Percentiles rank a stretch among this genome's conserved stretches.
Evolutionary conservation across 2,113 vertebrate species (phyloP).

Genomic region (Zosterops japonicus): DNA sequence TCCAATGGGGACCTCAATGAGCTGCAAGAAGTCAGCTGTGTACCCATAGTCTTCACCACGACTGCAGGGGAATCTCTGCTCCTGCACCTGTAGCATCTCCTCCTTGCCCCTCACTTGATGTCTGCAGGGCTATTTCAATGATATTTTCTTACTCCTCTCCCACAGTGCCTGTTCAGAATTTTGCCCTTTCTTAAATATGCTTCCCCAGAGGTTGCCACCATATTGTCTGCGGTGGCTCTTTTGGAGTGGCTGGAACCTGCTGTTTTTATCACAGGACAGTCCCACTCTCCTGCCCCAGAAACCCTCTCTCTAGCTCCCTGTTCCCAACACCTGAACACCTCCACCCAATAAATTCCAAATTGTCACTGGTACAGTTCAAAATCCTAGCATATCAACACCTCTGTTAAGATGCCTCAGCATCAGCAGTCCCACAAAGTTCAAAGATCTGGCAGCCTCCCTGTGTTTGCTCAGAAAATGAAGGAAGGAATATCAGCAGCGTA

Average conservation of each 20-base stretch:
- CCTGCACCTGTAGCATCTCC: background rate
- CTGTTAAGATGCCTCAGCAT: background rate
- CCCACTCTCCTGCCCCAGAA: background rate
- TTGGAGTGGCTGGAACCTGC: background rate
- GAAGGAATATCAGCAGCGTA: background rate
- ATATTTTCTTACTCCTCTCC: background rate
- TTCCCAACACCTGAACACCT: background rate
- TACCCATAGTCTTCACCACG: fast-evolving
- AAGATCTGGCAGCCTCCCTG: background rate
- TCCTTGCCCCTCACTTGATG: fast-evolving
- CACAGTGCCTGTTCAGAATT: background rate
- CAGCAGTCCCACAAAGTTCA: background rate
- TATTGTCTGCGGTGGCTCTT: fast-evolving
- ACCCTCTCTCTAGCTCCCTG: background rate
- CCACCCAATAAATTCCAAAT: background rate
- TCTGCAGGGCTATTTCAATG: background rate
- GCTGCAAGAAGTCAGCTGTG: fast-evolving
- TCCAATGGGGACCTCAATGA: fast-evolving
- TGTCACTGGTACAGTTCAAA: background rate
- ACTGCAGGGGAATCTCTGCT: background rate
- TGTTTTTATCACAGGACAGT: background rate
- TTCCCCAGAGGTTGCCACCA: background rate
- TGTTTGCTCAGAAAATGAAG: background rate
- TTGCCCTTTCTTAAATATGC: background rate
- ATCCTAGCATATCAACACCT: background rate